phyloP scores from a whole-genome alignment of 2,888 invertebrate genomes.

The Hirudinaria manillensis region DNA sequence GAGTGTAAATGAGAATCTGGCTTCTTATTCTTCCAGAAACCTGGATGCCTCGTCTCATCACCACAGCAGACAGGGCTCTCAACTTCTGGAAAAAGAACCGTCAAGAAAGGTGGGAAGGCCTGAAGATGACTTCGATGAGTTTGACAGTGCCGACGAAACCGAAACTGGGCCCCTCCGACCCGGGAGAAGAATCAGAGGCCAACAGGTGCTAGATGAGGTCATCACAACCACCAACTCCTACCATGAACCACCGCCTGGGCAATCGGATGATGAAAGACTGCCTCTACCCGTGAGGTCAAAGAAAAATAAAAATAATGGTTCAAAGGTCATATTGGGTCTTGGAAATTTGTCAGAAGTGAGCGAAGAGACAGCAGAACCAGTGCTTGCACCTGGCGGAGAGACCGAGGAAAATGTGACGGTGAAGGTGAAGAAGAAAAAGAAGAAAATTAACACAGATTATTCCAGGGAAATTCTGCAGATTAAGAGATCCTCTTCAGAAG shows the following conservation, averaged over 20 bases:
- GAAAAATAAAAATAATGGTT: slow-evolving; percentile 10
- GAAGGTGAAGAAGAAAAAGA: slow-evolving; percentile 22
- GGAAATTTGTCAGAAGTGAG: slow-evolving; percentile 4
- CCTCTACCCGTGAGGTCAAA: slow-evolving; percentile 21
- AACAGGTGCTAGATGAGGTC: slow-evolving; percentile 3
- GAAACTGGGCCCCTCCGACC: background rate
- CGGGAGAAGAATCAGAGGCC: background rate
- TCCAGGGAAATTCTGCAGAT: background rate
- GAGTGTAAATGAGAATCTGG: background rate
- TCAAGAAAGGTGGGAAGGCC: background rate
- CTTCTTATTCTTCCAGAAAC: slow-evolving; percentile 2
- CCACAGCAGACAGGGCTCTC: background rate
- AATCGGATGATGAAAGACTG: background rate
- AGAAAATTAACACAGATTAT: slow-evolving; percentile 7
- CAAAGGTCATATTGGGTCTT: background rate
- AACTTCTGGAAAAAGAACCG: slow-evolving; percentile 1
- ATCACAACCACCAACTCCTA: background rate
- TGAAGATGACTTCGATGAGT: background rate
- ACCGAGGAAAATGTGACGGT: background rate
- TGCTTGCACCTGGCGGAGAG: background rate
- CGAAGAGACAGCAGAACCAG: slow-evolving; percentile 8
- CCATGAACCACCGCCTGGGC: background rate
- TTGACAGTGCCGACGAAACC: background rate
- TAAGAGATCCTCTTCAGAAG: background rate
- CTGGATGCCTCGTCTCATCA: background rate